These are phyloP conservation scores for Melanotaenia pygmaea DNA, from an alignment of 2,797 vertebrate species.

Conservation along the genomic window DNA sequence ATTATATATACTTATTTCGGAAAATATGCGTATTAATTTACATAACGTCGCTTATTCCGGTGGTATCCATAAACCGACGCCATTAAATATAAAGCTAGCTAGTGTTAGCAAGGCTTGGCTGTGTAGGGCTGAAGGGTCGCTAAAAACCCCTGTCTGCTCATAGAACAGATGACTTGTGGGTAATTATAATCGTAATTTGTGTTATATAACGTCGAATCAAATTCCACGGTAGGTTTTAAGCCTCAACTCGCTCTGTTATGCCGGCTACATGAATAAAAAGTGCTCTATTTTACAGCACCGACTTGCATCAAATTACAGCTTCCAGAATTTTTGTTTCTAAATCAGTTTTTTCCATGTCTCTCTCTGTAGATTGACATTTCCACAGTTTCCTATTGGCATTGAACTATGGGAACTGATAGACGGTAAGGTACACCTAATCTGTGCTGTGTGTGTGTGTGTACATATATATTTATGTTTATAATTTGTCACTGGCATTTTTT, in stretches of 20 bases:
- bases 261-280: background rate
- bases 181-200: background rate
- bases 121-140: background rate
- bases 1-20: accelerated
- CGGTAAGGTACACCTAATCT: conserved; percentile 34
- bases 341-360: background rate
- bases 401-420: conserved; percentile 63
- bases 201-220: background rate
- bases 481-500: background rate
- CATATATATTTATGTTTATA: background rate
- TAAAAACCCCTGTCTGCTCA: background rate
- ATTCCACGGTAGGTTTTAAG: background rate
- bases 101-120: background rate
- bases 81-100: background rate
- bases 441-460: background rate
- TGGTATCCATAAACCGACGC: background rate
- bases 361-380: background rate
- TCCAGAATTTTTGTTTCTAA: background rate
- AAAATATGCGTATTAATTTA: background rate
- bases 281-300: background rate
- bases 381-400: background rate
- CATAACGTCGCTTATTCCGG: too few relatives aligned
- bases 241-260: background rate
- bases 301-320: background rate
- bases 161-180: background rate